phyloP scores from a whole-genome alignment of 2,113 vertebrate species.

The Marmota monax region DNA sequence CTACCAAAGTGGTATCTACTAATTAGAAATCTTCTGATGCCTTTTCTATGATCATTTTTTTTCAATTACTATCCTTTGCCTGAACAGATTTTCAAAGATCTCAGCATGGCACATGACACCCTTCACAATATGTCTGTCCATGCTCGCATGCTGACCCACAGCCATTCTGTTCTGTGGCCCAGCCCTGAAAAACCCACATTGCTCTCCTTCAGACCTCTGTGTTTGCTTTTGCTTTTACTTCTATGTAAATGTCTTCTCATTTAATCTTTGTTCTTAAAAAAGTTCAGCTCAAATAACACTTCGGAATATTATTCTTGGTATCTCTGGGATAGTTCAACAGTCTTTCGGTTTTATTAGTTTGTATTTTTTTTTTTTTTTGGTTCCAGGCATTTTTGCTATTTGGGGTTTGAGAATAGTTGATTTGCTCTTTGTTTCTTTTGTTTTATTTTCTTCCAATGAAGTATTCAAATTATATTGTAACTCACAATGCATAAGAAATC shows the following conservation, averaged over 20 bases:
- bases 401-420: no score
- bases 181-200: not conserved
- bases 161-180: accelerated
- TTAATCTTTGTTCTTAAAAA: constrained; percentile 1
- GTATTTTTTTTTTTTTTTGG: not conserved
- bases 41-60: not conserved
- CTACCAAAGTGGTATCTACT: not conserved
- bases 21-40: not conserved
- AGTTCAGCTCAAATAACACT: not conserved
- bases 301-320: not conserved
- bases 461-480: not conserved
- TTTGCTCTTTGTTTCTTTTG: not conserved
- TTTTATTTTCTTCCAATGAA: not conserved
- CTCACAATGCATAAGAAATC: not conserved
- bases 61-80: not conserved
- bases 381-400: not conserved
- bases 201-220: not conserved
- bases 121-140: not conserved
- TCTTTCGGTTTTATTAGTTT: not conserved
- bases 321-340: not conserved
- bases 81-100: not conserved
- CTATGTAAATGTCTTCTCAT: not conserved
- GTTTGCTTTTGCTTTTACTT: not conserved
- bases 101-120: not conserved
- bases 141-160: not conserved